Evolutionary conservation across 1,140 invertebrate species (phyloP).

Genomic region (Stegodyphus dumicola): DNA sequence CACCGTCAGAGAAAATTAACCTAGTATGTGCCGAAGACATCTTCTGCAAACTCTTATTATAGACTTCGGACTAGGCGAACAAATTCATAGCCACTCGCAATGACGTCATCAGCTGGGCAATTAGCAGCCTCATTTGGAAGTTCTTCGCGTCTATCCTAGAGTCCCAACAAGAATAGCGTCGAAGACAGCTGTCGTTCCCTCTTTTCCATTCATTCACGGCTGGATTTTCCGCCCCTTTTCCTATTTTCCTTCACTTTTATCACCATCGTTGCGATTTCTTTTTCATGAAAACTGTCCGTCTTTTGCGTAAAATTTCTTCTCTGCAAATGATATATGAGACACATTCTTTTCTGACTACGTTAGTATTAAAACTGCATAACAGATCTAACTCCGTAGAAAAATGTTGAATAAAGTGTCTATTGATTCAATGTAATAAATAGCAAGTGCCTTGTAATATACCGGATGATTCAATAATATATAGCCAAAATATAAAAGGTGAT

Average conservation of each 20-base stretch:
- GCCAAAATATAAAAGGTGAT: too few species aligned
- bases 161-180: background rate
- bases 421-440: too few species aligned
- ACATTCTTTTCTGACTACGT: constrained; percentile 1
- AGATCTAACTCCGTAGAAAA: too few species aligned
- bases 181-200: background rate
- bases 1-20: background rate
- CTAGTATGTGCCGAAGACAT: background rate
- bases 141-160: background rate
- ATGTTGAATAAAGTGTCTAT: too few species aligned
- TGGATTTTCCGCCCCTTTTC: background rate
- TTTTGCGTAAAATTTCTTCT: too few species aligned
- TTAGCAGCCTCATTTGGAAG: background rate
- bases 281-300: too few species aligned
- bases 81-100: background rate
- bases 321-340: background rate
- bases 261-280: background rate
- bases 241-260: constrained; percentile 6
- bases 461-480: too few species aligned
- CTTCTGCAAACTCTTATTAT: background rate
- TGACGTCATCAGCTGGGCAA: background rate
- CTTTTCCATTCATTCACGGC: background rate
- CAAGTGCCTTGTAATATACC: too few species aligned
- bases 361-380: background rate
- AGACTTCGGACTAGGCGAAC: background rate